Evolutionary conservation across 1,140 invertebrate genomes (phyloP), one percentile per base, ranked within the genome.

Genomic region (Battus philenor): DNA sequence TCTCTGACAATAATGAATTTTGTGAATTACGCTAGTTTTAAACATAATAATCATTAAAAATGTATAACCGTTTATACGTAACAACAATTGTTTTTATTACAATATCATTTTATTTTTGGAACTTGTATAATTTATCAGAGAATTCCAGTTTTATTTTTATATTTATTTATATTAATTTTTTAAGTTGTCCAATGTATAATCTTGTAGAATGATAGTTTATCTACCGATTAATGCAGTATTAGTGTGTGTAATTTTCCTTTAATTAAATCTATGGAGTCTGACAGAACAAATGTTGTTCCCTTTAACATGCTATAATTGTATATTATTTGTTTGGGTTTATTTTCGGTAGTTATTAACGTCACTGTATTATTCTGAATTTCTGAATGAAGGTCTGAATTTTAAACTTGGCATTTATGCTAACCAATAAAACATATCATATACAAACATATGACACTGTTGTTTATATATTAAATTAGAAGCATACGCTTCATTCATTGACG

Each of bases 401-500:
- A 22, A 12, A 11, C 12, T 20, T 12, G 20, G 12, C 11, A 2
- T 24, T 22, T 20, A 10, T 38, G 11, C 8, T n/a, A 34, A 20
- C 4, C 26, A 12, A 22, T 11, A 24, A 39, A 26, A 27, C 33
- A 27, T 39, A 27, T 39, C 22, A 39, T 12, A 7, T 39, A 16
- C 4, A 8, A n/a, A 13, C 9, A 4, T 10, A 10, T n/a, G 10
- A 27, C 2, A 27, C 4, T n/a, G 9, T 10, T 30, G 24, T 7
- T 1, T 26, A 9, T 26, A 26, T 26, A 26, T 7, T 9, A 26
- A 26, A 26, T 7, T n/a, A 1, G 24, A 38, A 38, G 12, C 22
- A 4, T 20, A 38, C n/a, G n/a, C n/a, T n/a, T n/a, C n/a, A n/a
- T n/a, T 17, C n/a, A 39, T 39, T 27, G 36, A 39, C 36, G 12